Conservation (phyloP, 2,797 vertebrate genomes). For the Gymnoscopelus microlampas region DNA sequence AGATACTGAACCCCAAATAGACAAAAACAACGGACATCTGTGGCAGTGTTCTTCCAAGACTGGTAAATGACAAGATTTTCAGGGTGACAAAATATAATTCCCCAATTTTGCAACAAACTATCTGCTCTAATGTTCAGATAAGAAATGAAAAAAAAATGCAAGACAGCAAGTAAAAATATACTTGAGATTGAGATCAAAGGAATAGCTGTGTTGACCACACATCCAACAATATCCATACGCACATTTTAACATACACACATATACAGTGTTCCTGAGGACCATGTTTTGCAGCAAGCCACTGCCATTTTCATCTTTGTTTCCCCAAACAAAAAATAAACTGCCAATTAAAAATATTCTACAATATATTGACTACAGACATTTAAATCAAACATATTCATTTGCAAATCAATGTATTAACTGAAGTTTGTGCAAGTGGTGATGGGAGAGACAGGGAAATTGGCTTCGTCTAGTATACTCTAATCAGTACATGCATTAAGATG, state of each 20-base stretch:
- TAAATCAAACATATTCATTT: conserved; percentile 75
- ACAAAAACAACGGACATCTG: conserved; percentile 18
- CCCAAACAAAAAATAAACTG: conserved; percentile 70
- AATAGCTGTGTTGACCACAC: conserved; percentile 61
- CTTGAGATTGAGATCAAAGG: conserved; percentile 61
- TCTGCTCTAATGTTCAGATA: conserved; percentile 45
- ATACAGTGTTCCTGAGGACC: conserved; percentile 81
- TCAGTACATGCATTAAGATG: conserved; percentile 78
- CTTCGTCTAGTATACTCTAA: conserved; percentile 73
- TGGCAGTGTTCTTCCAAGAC: conserved; percentile 19
- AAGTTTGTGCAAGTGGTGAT: conserved; percentile 61
- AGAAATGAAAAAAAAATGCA: conserved; percentile 34
- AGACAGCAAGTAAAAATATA: conserved; percentile 55
- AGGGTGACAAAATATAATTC: conserved; percentile 33
- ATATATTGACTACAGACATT: conserved; percentile 76
- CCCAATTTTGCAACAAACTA: conserved; percentile 58
- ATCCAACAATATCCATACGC: conserved; percentile 62
- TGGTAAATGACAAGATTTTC: conserved; percentile 29
- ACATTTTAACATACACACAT: conserved; percentile 56
- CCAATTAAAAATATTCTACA: conserved; percentile 76
- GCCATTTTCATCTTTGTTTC: conserved; percentile 75
- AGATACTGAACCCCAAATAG: conserved; percentile 9
- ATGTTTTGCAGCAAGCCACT: conserved; percentile 72
- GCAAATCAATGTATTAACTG: conserved; percentile 72
- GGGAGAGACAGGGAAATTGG: conserved; percentile 63